A percentile compares a stretch with the other conserved stretches of the same genome.
phyloP scores from a whole-genome alignment of 2,888 invertebrate genomes.

The Hyposoter didymator region DNA sequence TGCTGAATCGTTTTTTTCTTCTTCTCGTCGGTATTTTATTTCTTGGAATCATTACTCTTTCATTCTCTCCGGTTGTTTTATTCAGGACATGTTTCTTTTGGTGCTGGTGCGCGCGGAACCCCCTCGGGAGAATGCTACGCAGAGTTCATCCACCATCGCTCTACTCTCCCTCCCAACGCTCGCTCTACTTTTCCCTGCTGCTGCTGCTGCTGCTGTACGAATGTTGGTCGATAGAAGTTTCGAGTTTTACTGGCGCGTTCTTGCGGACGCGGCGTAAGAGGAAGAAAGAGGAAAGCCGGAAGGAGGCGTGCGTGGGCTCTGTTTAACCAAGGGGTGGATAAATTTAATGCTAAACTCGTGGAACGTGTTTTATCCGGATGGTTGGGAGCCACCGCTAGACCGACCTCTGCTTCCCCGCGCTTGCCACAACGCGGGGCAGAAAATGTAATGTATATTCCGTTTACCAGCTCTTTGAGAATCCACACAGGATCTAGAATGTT shows the following conservation, averaged over 20 bases:
- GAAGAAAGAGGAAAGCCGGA: constrained; percentile 61
- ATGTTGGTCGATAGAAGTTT: constrained; percentile 67
- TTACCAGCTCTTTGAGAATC: constrained; percentile 40
- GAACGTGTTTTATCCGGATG: constrained; percentile 85
- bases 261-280: constrained; percentile 65
- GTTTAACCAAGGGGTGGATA: constrained; percentile 82
- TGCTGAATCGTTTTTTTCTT: constrained; percentile 11
- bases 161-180: constrained; percentile 6
- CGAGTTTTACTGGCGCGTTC: constrained; percentile 65
- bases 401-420: constrained; percentile 44
- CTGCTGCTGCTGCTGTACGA: constrained; percentile 33
- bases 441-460: constrained; percentile 59
- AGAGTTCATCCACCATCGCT: constrained; percentile 63
- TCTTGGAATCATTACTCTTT: constrained; percentile 63
- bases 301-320: constrained; percentile 80
- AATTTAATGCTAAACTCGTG: constrained; percentile 86
- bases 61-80: constrained; percentile 64
- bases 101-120: constrained; percentile 38
- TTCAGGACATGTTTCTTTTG: constrained; percentile 64
- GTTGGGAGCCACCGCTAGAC: constrained; percentile 69
- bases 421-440: constrained; percentile 59
- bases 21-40: constrained; percentile 24
- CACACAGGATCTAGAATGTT: constrained; percentile 66
- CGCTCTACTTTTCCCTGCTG: constrained; percentile 23
- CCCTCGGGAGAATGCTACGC: constrained; percentile 61